These are phyloP conservation scores for Ichneumoninae sp. DNA, from an alignment of 2,888 invertebrate genomes.

Conservation along the genomic window DNA sequence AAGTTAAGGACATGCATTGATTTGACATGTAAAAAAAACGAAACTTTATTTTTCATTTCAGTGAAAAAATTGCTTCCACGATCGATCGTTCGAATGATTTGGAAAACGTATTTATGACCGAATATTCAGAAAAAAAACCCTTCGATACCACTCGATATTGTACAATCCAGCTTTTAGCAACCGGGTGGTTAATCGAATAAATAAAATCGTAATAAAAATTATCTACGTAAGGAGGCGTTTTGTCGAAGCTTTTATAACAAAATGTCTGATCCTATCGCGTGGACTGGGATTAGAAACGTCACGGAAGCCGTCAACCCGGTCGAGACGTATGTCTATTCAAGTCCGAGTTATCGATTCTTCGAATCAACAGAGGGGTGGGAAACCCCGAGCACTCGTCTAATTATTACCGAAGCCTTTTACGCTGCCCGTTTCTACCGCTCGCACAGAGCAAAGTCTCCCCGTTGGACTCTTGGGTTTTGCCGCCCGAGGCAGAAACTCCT, in stretches of 20 bases:
- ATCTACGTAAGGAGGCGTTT: not conserved
- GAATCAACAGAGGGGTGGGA: conserved; percentile 19
- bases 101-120: no score
- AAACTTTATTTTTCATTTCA: not conserved
- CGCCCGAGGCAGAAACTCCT: conserved; percentile 67
- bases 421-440: conserved; percentile 12
- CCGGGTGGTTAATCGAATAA: not conserved
- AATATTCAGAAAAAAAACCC: not conserved
- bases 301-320: not conserved
- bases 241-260: not conserved
- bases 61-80: no score
- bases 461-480: conserved; percentile 38
- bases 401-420: conserved; percentile 73
- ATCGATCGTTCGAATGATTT: no score
- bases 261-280: not conserved
- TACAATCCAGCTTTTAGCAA: not conserved
- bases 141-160: not conserved
- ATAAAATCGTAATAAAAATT: not conserved
- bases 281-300: not conserved
- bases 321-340: conserved; percentile 2
- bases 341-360: not conserved
- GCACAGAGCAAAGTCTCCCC: conserved; percentile 44
- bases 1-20: not conserved
- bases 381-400: conserved; percentile 72
- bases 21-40: no score